phyloP scores from a whole-genome alignment of 2,797 vertebrate species.

The Phataginus tetradactyla region DNA sequence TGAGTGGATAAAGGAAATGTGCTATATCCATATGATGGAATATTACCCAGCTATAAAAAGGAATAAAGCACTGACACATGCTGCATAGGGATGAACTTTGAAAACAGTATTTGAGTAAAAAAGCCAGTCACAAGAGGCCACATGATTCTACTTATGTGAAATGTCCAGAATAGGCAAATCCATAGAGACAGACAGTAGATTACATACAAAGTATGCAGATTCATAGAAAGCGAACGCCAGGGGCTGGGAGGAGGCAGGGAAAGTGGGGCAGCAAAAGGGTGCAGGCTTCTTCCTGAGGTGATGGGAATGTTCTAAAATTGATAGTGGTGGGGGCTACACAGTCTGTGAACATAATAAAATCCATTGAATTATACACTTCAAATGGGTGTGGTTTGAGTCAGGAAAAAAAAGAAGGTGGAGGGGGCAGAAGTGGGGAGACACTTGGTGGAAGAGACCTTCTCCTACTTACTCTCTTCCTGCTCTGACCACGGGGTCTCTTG shows the following conservation, averaged over 20 bases:
- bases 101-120: background rate
- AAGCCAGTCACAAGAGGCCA: background rate
- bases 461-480: background rate
- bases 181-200: background rate
- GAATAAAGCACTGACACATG: background rate
- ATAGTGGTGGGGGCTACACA: background rate
- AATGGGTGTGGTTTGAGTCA: background rate
- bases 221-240: too few species aligned
- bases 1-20: background rate
- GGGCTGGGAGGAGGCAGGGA: background rate
- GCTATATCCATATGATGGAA: accelerated
- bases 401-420: background rate
- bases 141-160: background rate
- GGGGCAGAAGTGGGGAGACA: background rate
- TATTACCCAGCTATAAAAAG: background rate
- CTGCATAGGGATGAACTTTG: background rate
- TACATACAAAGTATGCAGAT: too few species aligned
- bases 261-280: background rate
- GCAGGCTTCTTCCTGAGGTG: background rate
- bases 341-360: background rate
- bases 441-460: background rate
- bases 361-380: background rate
- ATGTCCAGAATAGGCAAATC: background rate
- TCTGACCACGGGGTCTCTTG: background rate
- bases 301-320: background rate